Evolutionary conservation across 1,140 invertebrate species (phyloP).

Genomic region (Leguminivora glycinivorella): DNA sequence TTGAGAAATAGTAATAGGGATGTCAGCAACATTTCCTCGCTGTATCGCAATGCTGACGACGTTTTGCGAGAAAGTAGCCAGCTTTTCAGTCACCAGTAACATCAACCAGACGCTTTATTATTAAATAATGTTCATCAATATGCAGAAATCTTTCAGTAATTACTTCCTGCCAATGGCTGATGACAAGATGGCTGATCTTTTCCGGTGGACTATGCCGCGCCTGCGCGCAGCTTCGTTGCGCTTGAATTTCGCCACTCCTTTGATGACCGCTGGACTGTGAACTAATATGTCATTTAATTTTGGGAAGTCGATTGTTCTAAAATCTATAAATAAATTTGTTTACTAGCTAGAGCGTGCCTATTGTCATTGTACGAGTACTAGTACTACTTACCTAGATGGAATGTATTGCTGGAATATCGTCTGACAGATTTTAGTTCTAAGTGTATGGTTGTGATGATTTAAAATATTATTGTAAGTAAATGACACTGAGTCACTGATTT

Average conservation of each 20-base stretch:
- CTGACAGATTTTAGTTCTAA: no score
- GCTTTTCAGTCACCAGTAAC: no score
- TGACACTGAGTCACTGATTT: no score
- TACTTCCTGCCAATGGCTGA: constrained; percentile 28
- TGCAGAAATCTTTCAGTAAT: constrained; percentile 17
- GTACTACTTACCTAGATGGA: no score
- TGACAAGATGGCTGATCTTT: constrained; percentile 18
- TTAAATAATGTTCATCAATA: no score
- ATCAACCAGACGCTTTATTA: no score
- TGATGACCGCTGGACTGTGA: constrained; percentile 8
- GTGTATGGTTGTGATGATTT: neutral
- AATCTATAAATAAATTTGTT: neutral
- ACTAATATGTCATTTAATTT: constrained; percentile 9
- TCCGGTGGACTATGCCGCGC: constrained; percentile 15
- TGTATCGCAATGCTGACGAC: no score
- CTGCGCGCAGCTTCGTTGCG: constrained; percentile 19
- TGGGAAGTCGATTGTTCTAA: constrained; percentile 14
- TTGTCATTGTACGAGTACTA: no score
- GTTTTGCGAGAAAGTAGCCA: no score
- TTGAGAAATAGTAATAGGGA: no score
- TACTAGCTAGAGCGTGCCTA: neutral
- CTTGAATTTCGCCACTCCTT: constrained; percentile 21
- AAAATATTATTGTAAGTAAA: neutral
- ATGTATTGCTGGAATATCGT: no score
- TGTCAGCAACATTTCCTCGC: no score